Evolutionary conservation across 2,888 invertebrate species (phyloP).

Genomic region (Diadegma fenestrale): DNA sequence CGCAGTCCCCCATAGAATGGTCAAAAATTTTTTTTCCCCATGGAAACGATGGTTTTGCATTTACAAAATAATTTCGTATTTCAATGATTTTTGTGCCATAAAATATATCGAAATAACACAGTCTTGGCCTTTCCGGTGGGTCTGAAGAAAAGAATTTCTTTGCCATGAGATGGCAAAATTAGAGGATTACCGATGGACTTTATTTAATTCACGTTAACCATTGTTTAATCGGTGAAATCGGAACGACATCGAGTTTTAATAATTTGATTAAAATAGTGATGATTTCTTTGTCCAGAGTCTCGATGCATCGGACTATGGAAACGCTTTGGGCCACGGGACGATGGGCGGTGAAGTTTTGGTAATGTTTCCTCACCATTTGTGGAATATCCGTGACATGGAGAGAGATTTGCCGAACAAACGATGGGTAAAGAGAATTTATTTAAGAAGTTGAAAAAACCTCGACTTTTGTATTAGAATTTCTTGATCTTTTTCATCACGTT

Average conservation of each 20-base stretch:
- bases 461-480: background rate
- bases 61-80: too few relatives aligned
- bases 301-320: constrained; percentile 86
- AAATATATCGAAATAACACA: too few relatives aligned
- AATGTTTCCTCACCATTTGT: constrained; percentile 85
- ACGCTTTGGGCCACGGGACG: constrained; percentile 86
- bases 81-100: background rate
- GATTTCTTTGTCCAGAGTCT: constrained; percentile 77
- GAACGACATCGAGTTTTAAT: background rate
- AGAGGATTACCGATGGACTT: too few relatives aligned
- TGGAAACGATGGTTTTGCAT: too few relatives aligned
- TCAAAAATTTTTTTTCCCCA: too few relatives aligned
- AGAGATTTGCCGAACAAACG: constrained; percentile 76
- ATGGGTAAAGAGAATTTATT: constrained; percentile 73
- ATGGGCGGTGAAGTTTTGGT: constrained; percentile 86
- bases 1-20: background rate
- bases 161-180: too few relatives aligned
- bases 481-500: constrained; percentile 20
- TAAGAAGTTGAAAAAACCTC: background rate
- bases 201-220: too few relatives aligned
- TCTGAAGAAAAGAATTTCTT: too few relatives aligned
- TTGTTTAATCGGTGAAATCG: too few relatives aligned
- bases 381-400: constrained; percentile 79
- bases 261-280: constrained; percentile 17
- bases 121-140: too few relatives aligned